Evolutionary conservation across 2,113 vertebrate genomes (phyloP).

Genomic region (Hydropotes inermis): DNA sequence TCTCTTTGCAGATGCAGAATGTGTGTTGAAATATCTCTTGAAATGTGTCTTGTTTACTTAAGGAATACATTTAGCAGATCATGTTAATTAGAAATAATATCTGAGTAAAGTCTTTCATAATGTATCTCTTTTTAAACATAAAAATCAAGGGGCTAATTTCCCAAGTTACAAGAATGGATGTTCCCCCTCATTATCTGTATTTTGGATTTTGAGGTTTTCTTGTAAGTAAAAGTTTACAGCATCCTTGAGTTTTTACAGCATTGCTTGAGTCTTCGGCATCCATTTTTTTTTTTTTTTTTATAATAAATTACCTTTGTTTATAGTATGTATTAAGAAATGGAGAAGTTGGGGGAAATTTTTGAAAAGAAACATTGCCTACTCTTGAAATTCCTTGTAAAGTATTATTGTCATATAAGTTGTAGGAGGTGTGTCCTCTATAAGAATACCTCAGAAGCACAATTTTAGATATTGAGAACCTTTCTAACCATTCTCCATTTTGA

Average conservation of each 20-base stretch:
- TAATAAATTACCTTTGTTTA: too few relatives aligned
- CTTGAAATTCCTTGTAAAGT: background rate
- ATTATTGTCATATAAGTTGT: background rate
- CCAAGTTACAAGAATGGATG: background rate
- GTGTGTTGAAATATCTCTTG: slow-evolving; percentile 21
- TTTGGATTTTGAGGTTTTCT: slow-evolving; percentile 26
- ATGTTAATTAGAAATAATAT: slow-evolving; percentile 29
- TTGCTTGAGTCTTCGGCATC: background rate
- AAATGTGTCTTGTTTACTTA: slow-evolving; percentile 32
- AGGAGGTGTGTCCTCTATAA: background rate
- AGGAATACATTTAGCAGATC: background rate
- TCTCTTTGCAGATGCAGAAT: background rate
- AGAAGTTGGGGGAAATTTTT: background rate
- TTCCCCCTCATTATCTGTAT: background rate
- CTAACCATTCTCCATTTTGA: background rate
- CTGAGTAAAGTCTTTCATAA: background rate
- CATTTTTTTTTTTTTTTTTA: too few relatives aligned
- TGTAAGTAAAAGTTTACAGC: background rate
- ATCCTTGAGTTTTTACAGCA: background rate
- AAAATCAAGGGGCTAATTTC: slow-evolving; percentile 3
- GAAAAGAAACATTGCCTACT: background rate
- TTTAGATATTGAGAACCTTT: slow-evolving; percentile 14
- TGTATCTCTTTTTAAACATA: background rate
- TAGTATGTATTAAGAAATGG: background rate
- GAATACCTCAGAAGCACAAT: background rate